A percentile compares a stretch with the other conserved stretches of the same genome.
These are phyloP conservation scores for Zonotrichia leucophrys DNA, from an alignment of 2,113 vertebrate genomes.

Conservation along the genomic window DNA sequence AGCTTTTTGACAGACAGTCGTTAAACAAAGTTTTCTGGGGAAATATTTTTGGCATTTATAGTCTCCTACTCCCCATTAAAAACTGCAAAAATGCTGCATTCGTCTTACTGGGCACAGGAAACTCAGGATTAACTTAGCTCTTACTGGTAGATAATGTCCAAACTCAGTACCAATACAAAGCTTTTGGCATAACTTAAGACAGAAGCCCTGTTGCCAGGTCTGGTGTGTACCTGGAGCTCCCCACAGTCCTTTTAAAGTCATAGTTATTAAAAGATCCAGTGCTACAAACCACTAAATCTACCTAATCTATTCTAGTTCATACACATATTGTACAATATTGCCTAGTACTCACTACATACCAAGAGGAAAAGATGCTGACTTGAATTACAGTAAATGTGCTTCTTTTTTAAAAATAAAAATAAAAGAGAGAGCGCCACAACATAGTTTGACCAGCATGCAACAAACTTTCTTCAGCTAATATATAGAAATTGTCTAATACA, in stretches of 20 bases:
- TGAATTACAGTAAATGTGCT: slow-evolving; percentile 73
- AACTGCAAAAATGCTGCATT: background rate
- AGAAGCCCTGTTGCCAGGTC: slow-evolving; percentile 29
- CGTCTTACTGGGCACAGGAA: background rate
- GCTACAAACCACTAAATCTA: slow-evolving; percentile 74
- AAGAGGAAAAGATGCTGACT: slow-evolving; percentile 66
- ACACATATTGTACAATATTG: slow-evolving; percentile 70
- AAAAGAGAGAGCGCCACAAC: slow-evolving; percentile 55
- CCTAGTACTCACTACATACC: slow-evolving; percentile 68
- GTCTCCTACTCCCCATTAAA: background rate
- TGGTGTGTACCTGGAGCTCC: slow-evolving; percentile 45
- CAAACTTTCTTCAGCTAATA: slow-evolving; percentile 60
- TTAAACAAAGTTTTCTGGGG: background rate
- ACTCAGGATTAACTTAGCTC: slow-evolving; percentile 2
- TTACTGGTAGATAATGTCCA: background rate
- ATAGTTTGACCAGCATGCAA: slow-evolving; percentile 72
- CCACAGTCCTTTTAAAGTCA: slow-evolving; percentile 43
- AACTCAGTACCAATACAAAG: background rate
- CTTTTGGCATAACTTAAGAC: background rate
- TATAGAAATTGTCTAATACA: slow-evolving; percentile 60
- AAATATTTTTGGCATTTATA: background rate
- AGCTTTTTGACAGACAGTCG: background rate
- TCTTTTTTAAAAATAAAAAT: slow-evolving; percentile 37
- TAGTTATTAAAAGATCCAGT: slow-evolving; percentile 67
- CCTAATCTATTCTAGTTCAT: slow-evolving; percentile 74